These are phyloP conservation scores for Poecilia latipinna DNA, from an alignment of 2,113 vertebrate genomes.

Conservation along the genomic window DNA sequence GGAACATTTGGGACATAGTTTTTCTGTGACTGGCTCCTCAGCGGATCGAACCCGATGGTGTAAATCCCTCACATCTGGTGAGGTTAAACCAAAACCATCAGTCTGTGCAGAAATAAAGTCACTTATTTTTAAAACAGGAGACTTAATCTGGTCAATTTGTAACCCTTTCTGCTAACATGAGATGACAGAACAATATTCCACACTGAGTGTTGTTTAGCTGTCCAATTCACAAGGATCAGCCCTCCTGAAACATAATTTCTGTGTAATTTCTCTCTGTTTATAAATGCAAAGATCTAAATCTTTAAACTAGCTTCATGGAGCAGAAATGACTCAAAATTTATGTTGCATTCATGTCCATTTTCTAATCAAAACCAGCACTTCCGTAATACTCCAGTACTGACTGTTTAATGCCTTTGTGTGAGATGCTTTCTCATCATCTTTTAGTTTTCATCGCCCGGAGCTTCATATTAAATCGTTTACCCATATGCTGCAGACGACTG, in stretches of 20 bases:
- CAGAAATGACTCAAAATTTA: constrained; percentile 13
- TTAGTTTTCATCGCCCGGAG: constrained; percentile 46
- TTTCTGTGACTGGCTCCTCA: constrained; percentile 25
- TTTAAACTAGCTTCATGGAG: constrained; percentile 7
- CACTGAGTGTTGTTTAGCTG: constrained; percentile 44
- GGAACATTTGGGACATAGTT: constrained; percentile 24
- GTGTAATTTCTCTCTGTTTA: constrained; percentile 54
- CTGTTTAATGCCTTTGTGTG: constrained; percentile 56
- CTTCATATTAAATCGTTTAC: constrained; percentile 56
- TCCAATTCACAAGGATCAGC: constrained; percentile 51
- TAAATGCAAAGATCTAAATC: constrained; percentile 30
- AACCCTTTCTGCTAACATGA: constrained; percentile 46
- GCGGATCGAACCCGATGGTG: constrained; percentile 36
- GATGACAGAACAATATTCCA: constrained; percentile 30
- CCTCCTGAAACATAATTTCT: constrained; percentile 51
- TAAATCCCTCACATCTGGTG: constrained; percentile 12
- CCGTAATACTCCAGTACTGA: constrained; percentile 31
- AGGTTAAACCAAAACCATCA: constrained; percentile 28
- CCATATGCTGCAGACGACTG: constrained; percentile 41
- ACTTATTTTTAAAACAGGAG: constrained; percentile 9
- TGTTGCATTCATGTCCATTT: constrained; percentile 10
- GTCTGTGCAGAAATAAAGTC: constrained; percentile 26
- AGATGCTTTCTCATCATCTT: constrained; percentile 61
- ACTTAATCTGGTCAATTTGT: constrained; percentile 20
- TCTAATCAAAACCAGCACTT: constrained; percentile 42